phyloP scores from a whole-genome alignment of 1,140 invertebrate species.

The Dreissena rostriformis region DNA sequence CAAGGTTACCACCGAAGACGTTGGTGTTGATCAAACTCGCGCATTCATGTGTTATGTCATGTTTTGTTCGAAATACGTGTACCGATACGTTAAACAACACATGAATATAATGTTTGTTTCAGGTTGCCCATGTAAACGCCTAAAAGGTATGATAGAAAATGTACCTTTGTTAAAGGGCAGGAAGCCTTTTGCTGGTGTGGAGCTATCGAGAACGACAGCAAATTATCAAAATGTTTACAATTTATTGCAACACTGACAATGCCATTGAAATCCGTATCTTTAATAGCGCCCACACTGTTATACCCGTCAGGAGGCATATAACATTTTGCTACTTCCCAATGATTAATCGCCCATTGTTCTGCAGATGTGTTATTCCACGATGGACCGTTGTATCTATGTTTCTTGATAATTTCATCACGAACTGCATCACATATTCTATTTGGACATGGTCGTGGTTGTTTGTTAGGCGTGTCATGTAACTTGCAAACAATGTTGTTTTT shows the following conservation, averaged over 20 bases:
- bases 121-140: too few species aligned
- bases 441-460: neutral
- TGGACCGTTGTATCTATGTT: neutral
- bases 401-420: neutral
- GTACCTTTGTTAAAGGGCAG: too few species aligned
- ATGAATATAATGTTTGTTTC: too few species aligned
- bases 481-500: neutral
- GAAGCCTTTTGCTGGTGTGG: too few species aligned
- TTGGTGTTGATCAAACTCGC: too few species aligned
- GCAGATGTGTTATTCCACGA: neutral
- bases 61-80: too few species aligned
- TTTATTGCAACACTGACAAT: neutral
- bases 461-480: neutral
- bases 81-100: too few species aligned
- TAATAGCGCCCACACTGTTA: neutral
- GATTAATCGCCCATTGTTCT: neutral
- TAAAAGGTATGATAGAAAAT: too few species aligned
- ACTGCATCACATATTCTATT: neutral
- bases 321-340: neutral
- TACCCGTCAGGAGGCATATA: neutral
- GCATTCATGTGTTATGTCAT: too few species aligned
- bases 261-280: constrained; percentile 3
- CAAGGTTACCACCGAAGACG: too few species aligned
- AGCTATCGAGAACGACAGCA: neutral
- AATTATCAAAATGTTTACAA: neutral